Base-by-base conservation (phyloP, 2,888 invertebrate genomes). In the Coremacera marginata region DNA sequence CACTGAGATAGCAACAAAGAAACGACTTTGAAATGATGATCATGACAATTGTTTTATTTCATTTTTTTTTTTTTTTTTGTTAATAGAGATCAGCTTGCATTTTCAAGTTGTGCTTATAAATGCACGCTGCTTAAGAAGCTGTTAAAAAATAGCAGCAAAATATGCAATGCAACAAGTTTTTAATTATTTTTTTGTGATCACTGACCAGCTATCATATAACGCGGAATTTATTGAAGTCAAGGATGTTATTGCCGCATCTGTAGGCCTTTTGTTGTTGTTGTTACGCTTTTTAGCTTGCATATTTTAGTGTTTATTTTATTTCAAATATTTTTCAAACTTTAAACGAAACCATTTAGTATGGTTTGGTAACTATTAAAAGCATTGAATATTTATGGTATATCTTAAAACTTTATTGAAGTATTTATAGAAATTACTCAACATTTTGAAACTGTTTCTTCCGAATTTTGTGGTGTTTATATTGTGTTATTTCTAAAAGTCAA, bases 161-260 rank as follows among this genome's bases (percentile, higher is more conserved):
- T n/a, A n/a, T 19, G n/a, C 55, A 55, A 5, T 9, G n/a, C 5
- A 19, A 19, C 19, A 19, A 55, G 8, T 19, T 19, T n/a, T 55
- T 55, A 22, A n/a, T 55, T 7, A 7, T 55, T n/a, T 55, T 55
- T 5, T 19, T n/a, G 8, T 19, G 19, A 34, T 2, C 11, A 14
- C 31, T 63, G 25, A 25, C 16, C 27, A 62, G 62, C n/a, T n/a
- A 80, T 82, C 80, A 78, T 60, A 79, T 82, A 82, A 82, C 81
- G 81, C 80, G 82, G 82, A 82, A 80, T 84, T 82, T 84, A 87
- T 86, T 84, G 85, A 86, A 87, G 87, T 86, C 87, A 87, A 87
- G 87, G 87, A 86, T 86, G 85, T 82, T 84, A 85, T 84, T 84
- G 84, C 83, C 81, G 83, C 75, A 81, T 78, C 78, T 62, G 79